Base-by-base conservation (phyloP, 64 coral and sea anemone genomes). In the Acropora yongei region DNA sequence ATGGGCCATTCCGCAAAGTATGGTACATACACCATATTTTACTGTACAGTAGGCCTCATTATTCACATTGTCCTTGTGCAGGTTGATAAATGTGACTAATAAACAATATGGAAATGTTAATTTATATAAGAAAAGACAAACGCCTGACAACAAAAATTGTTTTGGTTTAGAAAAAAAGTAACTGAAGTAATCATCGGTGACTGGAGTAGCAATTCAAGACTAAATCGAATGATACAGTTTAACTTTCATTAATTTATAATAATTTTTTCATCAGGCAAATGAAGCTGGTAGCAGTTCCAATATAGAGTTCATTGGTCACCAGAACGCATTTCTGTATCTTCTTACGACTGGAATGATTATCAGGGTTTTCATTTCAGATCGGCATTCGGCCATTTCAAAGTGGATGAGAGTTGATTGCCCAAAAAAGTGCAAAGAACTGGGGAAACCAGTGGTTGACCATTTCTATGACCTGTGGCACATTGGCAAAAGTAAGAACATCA, bases 1-100 rank as follows among this genome's bases (percentile, higher is more conserved):
- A 93, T 93, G 91, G 91, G 91, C 17, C 91, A 93, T 43, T 93
- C 91, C 13, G 84, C 91, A 71, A 93, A 93, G 58, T 93, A 87
- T 75, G 60, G 91, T 13, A 93, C 91, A 9, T 93, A 93, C 46
- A 58, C 91, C 40, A 93, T 88, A 14, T 93, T 93, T 49, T 93
- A 83, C 61, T 87, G 82, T 72, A 87, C 91, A 6, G 41, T 79
- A 45, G 83, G 90, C 43, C 71, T 84, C 55, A 92, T 92, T n/a
- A 80, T 92, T 75, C 73, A 75, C 10, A 75, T 75, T 9, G 73
- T 75, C 20, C 8, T 75, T 43, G 39, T 75, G 20, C 73, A 75
- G 73, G 73, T 43, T 43, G 42, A 41, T 75, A 13, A 75, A 75
- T 43, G 41, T 39, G 41, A 75, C 40, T 43, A 13, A 18, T 10